Percentiles rank a stretch among this genome's conserved stretches.
Evolutionary conservation across 2,888 invertebrate species (phyloP).

Genomic region (Cloeon dipterum): DNA sequence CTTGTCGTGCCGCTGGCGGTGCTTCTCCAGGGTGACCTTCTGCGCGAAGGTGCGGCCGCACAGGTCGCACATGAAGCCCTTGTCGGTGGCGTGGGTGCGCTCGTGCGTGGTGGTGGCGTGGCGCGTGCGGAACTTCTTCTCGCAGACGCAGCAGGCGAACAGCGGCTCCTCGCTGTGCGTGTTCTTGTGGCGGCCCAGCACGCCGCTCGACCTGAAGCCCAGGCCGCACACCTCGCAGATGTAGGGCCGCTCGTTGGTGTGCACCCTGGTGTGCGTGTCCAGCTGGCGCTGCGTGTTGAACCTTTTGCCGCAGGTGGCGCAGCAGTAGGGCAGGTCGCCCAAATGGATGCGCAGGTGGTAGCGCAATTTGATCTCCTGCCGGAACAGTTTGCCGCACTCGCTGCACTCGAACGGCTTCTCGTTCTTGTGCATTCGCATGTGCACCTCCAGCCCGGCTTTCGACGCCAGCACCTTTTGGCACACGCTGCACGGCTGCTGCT

Average conservation of each 20-base stretch:
- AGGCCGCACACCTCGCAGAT: not conserved
- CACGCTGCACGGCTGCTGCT: not conserved
- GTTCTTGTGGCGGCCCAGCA: not conserved
- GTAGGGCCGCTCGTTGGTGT: not conserved
- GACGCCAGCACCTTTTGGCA: not conserved
- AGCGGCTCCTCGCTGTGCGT: not conserved
- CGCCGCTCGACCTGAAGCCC: not conserved
- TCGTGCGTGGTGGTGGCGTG: not conserved
- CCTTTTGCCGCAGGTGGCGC: not conserved
- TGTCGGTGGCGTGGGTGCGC: not conserved
- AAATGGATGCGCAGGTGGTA: not conserved
- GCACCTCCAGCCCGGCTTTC: not conserved
- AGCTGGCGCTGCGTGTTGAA: not conserved
- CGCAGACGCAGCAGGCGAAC: not conserved
- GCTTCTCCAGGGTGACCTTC: not conserved
- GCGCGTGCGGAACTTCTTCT: constrained; percentile 1
- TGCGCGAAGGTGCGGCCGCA: not conserved
- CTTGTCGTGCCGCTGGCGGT: not conserved
- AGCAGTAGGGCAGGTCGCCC: not conserved
- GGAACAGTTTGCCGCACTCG: not conserved
- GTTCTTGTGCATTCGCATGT: not conserved
- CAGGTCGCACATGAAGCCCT: not conserved
- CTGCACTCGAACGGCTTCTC: not conserved
- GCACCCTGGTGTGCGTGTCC: not conserved
- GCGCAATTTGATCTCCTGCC: not conserved